Evolutionary conservation across 64 coral and sea anemone genomes (phyloP).

Genomic region (Stylophora pistillata): DNA sequence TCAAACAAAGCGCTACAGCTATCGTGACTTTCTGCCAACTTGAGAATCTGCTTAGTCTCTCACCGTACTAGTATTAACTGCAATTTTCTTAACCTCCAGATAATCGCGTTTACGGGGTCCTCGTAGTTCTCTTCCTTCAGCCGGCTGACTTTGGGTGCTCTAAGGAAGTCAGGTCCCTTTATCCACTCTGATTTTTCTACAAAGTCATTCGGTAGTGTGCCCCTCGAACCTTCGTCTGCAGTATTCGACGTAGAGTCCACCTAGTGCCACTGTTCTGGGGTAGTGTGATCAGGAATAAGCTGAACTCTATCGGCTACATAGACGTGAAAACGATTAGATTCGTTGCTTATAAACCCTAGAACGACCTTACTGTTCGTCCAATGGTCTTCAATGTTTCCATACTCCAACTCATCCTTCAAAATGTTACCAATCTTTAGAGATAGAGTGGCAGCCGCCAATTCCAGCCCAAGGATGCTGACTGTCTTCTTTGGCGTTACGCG

Average conservation of each 20-base stretch:
- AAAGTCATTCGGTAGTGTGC: too few relatives aligned
- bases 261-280: not conserved
- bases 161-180: constrained; percentile 32
- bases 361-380: constrained; percentile 47
- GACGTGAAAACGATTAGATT: constrained; percentile 34
- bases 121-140: constrained; percentile 23
- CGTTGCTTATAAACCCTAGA: constrained; percentile 32
- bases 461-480: constrained; percentile 40
- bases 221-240: too few relatives aligned
- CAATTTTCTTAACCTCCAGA: constrained; percentile 36
- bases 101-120: constrained; percentile 17
- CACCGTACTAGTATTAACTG: not conserved
- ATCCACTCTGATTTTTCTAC: constrained; percentile 1
- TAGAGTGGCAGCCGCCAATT: constrained; percentile 29
- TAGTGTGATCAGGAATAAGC: constrained; percentile 16
- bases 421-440: constrained; percentile 29
- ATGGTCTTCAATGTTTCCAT: constrained; percentile 47
- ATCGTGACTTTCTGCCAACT: too few relatives aligned
- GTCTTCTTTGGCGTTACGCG: constrained; percentile 31
- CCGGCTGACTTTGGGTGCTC: not conserved
- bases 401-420: constrained; percentile 54
- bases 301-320: constrained; percentile 30
- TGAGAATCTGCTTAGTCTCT: constrained; percentile 44
- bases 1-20: too few relatives aligned
- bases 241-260: too few relatives aligned